These are phyloP conservation scores for Drosophila demipolita DNA, from an alignment of 2,888 invertebrate genomes.

Conservation along the genomic window DNA sequence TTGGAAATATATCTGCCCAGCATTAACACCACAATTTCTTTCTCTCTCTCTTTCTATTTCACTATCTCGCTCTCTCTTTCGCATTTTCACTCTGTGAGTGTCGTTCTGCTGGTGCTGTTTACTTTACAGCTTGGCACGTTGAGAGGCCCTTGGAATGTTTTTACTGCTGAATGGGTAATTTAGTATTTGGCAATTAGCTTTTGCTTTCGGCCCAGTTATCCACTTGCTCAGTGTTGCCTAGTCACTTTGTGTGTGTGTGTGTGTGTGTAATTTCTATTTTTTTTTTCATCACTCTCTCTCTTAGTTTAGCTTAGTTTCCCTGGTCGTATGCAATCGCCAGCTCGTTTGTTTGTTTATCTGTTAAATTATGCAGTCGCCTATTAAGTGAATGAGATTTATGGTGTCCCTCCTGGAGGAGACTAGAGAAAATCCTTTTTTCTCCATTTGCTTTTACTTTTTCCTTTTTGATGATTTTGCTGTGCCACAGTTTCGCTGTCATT, in stretches of 20 bases:
- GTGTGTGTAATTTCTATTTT: constrained; percentile 6
- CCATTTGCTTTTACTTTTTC: constrained; percentile 23
- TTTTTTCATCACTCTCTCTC: neutral
- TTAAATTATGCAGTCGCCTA: constrained; percentile 81
- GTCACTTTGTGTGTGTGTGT: constrained; percentile 11
- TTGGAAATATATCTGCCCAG: constrained; percentile 78
- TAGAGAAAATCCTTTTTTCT: constrained; percentile 33
- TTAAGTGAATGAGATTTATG: constrained; percentile 80
- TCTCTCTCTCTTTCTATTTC: constrained; percentile 21
- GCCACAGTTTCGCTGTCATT: constrained; percentile 6
- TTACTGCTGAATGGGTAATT: constrained; percentile 82
- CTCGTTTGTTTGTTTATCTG: constrained; percentile 78
- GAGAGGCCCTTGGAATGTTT: constrained; percentile 68
- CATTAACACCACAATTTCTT: constrained; percentile 64
- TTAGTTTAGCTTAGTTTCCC: constrained; percentile 3
- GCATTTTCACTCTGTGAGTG: constrained; percentile 19
- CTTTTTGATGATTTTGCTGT: constrained; percentile 5
- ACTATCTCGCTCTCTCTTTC: neutral
- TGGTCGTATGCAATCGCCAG: constrained; percentile 51
- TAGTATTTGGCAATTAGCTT: constrained; percentile 82
- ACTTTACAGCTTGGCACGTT: constrained; percentile 63
- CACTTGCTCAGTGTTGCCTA: constrained; percentile 36
- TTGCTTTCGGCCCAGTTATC: constrained; percentile 71
- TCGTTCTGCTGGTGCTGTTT: constrained; percentile 53
- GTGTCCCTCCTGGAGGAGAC: constrained; percentile 30